A percentile compares a stretch with the other conserved stretches of the same genome.
phyloP scores from a whole-genome alignment of 2,888 invertebrate species.

The Calliopum simillimum region DNA sequence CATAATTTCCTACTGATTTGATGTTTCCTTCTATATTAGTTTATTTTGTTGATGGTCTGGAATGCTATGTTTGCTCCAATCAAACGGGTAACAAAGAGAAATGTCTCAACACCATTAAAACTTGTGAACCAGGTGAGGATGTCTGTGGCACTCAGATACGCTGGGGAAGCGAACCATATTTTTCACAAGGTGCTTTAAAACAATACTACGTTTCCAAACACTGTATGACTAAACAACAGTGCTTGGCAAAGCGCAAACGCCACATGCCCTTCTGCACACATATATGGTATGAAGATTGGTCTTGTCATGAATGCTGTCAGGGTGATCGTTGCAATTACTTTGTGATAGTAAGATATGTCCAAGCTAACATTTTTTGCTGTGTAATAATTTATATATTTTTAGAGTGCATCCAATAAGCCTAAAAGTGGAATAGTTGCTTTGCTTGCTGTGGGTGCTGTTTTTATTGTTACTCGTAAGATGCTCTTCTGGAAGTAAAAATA shows the following conservation, averaged over 20 bases:
- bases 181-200: conserved; percentile 92
- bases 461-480: neutral
- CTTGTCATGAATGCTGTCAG: conserved; percentile 94
- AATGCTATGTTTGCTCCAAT: conserved; percentile 94
- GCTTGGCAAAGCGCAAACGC: conserved; percentile 77
- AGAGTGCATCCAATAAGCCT: conserved; percentile 22
- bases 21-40: conserved; percentile 46
- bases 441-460: neutral
- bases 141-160: conserved; percentile 81
- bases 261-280: conserved; percentile 86
- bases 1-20: neutral
- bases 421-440: neutral
- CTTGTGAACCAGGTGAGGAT: conserved; percentile 84
- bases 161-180: conserved; percentile 95
- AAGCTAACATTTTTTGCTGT: neutral
- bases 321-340: conserved; percentile 97
- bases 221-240: conserved; percentile 85
- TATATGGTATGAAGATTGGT: conserved; percentile 97
- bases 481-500: neutral
- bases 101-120: conserved; percentile 90
- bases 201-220: conserved; percentile 93
- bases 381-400: neutral
- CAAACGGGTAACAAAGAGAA: conserved; percentile 94
- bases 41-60: conserved; percentile 71
- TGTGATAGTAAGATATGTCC: conserved; percentile 82